Conservation (phyloP, 1,140 invertebrate species). For the Zaprionus vittiger region DNA sequence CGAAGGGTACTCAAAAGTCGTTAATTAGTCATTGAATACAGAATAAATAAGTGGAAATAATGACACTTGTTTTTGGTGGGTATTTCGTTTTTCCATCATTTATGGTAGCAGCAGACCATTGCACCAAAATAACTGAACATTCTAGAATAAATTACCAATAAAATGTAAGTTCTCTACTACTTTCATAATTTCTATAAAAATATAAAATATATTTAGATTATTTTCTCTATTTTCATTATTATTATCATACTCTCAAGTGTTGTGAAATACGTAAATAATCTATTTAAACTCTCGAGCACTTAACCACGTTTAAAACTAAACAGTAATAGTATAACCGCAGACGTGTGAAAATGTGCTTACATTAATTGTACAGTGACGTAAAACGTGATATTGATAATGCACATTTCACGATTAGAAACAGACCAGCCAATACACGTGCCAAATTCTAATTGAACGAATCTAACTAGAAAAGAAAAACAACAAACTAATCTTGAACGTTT, state of each 20-base stretch:
- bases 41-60: not conserved
- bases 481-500: not conserved
- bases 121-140: too few species aligned
- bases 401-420: slow-evolving; percentile 22
- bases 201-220: too few species aligned
- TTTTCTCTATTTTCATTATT: not conserved
- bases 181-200: too few species aligned
- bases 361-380: slow-evolving; percentile 16
- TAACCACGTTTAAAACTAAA: not conserved
- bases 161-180: too few species aligned
- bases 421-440: slow-evolving; percentile 31
- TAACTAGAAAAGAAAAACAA: not conserved
- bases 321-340: not conserved
- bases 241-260: not conserved
- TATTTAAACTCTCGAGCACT: not conserved
- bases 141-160: too few species aligned
- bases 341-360: slow-evolving; percentile 26
- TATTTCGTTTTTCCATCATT: too few species aligned
- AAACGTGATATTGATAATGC: slow-evolving; percentile 30
- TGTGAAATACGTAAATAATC: not conserved
- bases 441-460: not conserved
- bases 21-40: slow-evolving; percentile 8
- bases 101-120: too few species aligned
- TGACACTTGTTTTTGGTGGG: too few species aligned
- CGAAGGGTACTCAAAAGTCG: not conserved